Conservation (phyloP, 2,888 invertebrate species). For the Diarsia dahlii region DNA sequence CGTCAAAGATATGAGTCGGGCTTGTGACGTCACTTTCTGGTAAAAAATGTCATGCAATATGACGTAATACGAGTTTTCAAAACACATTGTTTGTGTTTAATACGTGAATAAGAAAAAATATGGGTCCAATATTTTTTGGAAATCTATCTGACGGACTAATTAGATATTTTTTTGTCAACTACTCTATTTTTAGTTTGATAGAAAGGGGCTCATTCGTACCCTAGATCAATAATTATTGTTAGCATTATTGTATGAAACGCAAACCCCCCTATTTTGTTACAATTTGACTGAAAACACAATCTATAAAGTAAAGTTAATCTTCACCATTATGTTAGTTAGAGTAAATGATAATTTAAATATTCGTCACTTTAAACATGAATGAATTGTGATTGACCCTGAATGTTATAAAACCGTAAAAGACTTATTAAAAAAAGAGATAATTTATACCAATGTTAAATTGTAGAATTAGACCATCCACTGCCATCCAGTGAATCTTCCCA, state of each 20-base stretch:
- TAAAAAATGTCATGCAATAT: too few species aligned
- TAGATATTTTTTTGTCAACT: too few species aligned
- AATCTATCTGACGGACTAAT: too few species aligned
- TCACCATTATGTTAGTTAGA: background rate
- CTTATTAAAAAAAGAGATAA: background rate
- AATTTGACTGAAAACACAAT: conserved; percentile 3
- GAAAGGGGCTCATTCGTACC: background rate
- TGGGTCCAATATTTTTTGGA: too few species aligned
- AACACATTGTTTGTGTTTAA: too few species aligned
- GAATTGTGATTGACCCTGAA: background rate
- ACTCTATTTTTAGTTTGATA: conserved; percentile 2
- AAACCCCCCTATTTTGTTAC: conserved; percentile 3
- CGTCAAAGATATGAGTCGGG: too few species aligned
- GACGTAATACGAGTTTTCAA: too few species aligned
- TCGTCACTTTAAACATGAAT: conserved; percentile 7
- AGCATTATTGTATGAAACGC: background rate
- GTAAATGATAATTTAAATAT: background rate
- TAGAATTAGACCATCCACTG: background rate
- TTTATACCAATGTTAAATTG: conserved; percentile 14
- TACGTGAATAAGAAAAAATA: too few species aligned
- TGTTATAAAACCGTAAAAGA: conserved; percentile 19
- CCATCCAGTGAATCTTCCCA: background rate
- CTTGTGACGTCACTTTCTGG: too few species aligned
- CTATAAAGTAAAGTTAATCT: background rate
- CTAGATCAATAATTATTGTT: conserved; percentile 5